Evolutionary conservation across 2,888 invertebrate genomes (phyloP).

Genomic region (Plebejus anna): DNA sequence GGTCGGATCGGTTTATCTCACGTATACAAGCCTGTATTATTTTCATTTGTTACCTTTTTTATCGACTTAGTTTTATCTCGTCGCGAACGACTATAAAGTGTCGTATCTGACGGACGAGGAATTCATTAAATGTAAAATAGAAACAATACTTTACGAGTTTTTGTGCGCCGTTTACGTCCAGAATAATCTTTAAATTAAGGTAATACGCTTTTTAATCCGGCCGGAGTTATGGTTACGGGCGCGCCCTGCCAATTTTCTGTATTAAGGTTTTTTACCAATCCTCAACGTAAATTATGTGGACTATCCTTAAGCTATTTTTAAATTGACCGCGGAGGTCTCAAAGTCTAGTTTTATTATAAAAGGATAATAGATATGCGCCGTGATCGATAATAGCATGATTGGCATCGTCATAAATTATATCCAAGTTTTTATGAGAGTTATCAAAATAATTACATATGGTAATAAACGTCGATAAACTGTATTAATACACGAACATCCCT

Average conservation of each 20-base stretch:
- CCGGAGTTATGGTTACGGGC: constrained; percentile 59
- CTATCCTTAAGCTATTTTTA: constrained; percentile 71
- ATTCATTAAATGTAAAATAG: constrained; percentile 47
- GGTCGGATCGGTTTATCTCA: constrained; percentile 56
- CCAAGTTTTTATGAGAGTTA: constrained; percentile 37
- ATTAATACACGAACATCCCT: constrained; percentile 22
- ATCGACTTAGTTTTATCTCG: constrained; percentile 56
- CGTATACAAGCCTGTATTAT: constrained; percentile 56
- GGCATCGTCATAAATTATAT: constrained; percentile 55
- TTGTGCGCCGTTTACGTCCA: constrained; percentile 6
- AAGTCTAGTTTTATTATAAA: constrained; percentile 61
- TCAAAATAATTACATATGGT: constrained; percentile 48
- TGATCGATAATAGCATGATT: constrained; percentile 56
- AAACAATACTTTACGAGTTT: constrained; percentile 19
- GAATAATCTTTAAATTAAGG: constrained; percentile 23
- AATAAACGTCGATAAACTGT: constrained; percentile 41
- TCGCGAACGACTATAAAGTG: constrained; percentile 54
- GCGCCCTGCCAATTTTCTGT: constrained; percentile 76
- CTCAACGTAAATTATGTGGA: constrained; percentile 64
- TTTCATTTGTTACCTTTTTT: constrained; percentile 61
- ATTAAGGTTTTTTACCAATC: constrained; percentile 72
- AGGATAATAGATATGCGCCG: constrained; percentile 52
- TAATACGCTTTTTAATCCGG: constrained; percentile 39
- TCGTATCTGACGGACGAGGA: constrained; percentile 48
- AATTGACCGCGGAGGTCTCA: constrained; percentile 62